These are phyloP conservation scores for Caenorhabditis angaria DNA, from an alignment of 2,888 invertebrate species.

Conservation along the genomic window DNA sequence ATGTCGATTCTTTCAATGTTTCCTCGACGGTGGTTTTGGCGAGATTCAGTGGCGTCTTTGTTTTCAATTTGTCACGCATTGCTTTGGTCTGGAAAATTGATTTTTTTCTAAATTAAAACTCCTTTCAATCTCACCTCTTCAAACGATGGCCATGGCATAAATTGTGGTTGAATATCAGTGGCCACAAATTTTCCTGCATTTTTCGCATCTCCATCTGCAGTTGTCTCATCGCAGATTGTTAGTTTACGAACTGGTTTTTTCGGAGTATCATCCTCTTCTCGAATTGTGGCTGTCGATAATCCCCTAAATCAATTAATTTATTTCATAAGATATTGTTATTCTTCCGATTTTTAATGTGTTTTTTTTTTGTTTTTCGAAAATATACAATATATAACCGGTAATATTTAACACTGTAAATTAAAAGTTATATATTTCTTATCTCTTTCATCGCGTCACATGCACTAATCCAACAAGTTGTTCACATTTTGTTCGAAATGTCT, in stretches of 20 bases:
- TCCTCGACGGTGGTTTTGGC: constrained; percentile 27
- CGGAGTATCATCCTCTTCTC: not conserved
- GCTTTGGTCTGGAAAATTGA: constrained; percentile 38
- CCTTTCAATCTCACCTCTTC: constrained; percentile 64
- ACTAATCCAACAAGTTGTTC: not conserved
- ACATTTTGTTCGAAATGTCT: not conserved
- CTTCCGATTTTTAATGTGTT: too few relatives aligned
- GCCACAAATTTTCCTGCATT: not conserved
- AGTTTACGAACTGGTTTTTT: not conserved
- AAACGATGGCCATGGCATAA: constrained; percentile 70
- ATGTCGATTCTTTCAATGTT: too few relatives aligned
- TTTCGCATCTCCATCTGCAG: not conserved
- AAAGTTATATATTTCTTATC: not conserved
- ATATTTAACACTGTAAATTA: too few relatives aligned
- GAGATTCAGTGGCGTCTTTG: constrained; percentile 34
- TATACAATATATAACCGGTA: too few relatives aligned
- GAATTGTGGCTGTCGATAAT: not conserved
- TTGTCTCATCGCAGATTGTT: not conserved
- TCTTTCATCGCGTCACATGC: constrained; percentile 4
- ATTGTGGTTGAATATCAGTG: constrained; percentile 49
- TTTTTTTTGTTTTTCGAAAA: too few relatives aligned
- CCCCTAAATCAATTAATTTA: too few relatives aligned
- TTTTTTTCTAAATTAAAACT: not conserved
- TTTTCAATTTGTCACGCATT: constrained; percentile 43
- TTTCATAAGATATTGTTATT: too few relatives aligned